A percentile compares a stretch with the other conserved stretches of the same genome.
These are phyloP conservation scores for Temnopleurus reevesii DNA, from an alignment of 53 echinoderm and acorn worm species.

Conservation along the genomic window DNA sequence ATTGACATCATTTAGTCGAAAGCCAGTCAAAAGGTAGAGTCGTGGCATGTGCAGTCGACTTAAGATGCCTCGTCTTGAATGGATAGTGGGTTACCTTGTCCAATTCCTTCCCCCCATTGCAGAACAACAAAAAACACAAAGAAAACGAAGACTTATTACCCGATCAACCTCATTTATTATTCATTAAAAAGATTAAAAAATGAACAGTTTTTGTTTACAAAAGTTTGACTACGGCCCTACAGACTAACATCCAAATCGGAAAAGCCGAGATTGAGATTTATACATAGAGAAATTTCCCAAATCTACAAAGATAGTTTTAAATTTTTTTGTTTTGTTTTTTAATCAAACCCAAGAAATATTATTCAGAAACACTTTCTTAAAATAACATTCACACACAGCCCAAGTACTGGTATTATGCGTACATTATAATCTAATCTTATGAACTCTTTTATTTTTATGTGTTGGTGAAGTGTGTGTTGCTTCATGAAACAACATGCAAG, in stretches of 20 bases:
- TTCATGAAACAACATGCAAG: too few species aligned
- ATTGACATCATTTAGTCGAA: too few species aligned
- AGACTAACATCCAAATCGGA: not conserved
- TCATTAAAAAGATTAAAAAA: not conserved
- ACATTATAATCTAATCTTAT: too few species aligned
- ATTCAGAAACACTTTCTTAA: not conserved
- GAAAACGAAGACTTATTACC: not conserved
- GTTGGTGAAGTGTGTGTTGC: too few species aligned
- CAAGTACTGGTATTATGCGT: slow-evolving; percentile 10
- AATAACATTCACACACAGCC: not conserved
- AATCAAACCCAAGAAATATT: not conserved
- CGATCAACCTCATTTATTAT: slow-evolving; percentile 29
- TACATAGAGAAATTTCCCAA: not conserved
- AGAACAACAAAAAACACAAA: not conserved
- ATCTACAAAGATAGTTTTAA: not conserved
- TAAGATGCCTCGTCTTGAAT: too few species aligned
- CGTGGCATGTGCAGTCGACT: too few species aligned
- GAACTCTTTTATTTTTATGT: too few species aligned
- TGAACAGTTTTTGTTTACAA: not conserved
- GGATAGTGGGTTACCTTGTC: too few species aligned
- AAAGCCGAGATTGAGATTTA: not conserved
- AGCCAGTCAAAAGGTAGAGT: too few species aligned
- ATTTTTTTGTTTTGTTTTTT: not conserved
- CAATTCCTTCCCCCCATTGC: too few species aligned
- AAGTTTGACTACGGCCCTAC: not conserved